Evolutionary conservation across 2,113 vertebrate genomes (phyloP), one percentile per base, ranked within the genome.

Genomic region (Paedocypris sp.): DNA sequence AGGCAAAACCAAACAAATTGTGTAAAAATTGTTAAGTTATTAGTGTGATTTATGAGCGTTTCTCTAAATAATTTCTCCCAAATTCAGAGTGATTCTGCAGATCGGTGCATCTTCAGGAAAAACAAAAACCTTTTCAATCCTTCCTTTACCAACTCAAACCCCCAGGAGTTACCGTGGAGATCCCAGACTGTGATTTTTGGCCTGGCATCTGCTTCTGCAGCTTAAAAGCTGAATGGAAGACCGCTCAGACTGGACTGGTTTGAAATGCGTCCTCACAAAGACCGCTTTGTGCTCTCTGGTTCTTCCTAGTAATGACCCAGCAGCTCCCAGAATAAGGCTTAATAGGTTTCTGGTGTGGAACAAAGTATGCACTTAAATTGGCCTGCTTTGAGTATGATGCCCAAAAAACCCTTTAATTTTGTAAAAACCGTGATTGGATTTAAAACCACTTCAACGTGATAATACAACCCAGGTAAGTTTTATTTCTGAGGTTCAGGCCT

Each of bases 131-230:
- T 67, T 65, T 65, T 69, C 70, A 72, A 77, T 75, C 66, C 62
- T 65, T 70, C 65, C 71, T 68, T 65, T 81, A 77, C 64, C 71
- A 68, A 71, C 71, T 66, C 59, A 56, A 60, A 74, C 73, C 78
- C 75, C 69, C 73, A 68, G 66, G 61, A 65, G 66, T 64, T 68
- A 66, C 62, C 62, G 62, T 76, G 72, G 68, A 77, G 76, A 78
- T 77, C 75, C 72, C 79, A 78, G 79, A 61, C 73, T 81, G 78
- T 79, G 81, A 79, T 81, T 78, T 79, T 74, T 83, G 79, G 80
- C 82, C 51, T 38, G 71, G 64, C 62, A 73, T 72, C 73, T 53
- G 72, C 77, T 76, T 77, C 75, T 74, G 67, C 77, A 69, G 66
- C 68, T 73, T 19, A 71, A 66, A 72, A 43, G 52, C 68, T 72